Percentiles rank a stretch among this genome's conserved stretches.
Evolutionary conservation across 2,888 invertebrate genomes (phyloP).

Genomic region (Bruchidius siliquastri): DNA sequence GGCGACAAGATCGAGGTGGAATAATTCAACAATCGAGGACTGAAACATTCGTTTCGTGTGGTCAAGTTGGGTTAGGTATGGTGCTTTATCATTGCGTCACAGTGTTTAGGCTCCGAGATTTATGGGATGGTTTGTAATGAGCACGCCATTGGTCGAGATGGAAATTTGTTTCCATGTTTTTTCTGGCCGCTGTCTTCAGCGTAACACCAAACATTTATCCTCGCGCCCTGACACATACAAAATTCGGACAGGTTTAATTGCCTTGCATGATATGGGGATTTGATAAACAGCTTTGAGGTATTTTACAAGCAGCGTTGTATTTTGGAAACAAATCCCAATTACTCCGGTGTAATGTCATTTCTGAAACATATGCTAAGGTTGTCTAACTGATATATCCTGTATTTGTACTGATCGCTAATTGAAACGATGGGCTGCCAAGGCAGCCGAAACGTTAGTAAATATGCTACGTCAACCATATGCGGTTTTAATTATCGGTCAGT

Average conservation of each 20-base stretch:
- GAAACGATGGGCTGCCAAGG: no score
- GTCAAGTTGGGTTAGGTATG: conserved; percentile 22
- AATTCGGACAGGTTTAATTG: not conserved
- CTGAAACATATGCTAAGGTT: no score
- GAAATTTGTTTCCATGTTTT: not conserved
- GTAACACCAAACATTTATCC: not conserved
- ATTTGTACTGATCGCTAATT: no score
- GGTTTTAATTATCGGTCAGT: no score
- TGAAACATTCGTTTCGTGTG: conserved; percentile 13
- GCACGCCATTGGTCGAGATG: conserved; percentile 3
- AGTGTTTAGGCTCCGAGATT: conserved; percentile 12
- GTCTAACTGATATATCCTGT: no score
- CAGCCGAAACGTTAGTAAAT: no score
- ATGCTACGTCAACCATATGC: no score
- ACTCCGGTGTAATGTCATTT: no score
- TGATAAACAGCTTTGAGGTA: not conserved
- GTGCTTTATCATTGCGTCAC: conserved; percentile 20
- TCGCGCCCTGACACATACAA: not conserved
- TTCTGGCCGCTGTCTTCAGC: not conserved
- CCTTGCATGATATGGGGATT: not conserved
- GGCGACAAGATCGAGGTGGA: not conserved
- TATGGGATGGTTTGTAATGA: conserved; percentile 14
- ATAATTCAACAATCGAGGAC: not conserved
- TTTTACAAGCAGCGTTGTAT: not conserved
- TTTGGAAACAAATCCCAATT: not conserved